Evolutionary conservation across 2,888 invertebrate genomes (phyloP).

Genomic region (Sylvicola cinctus): DNA sequence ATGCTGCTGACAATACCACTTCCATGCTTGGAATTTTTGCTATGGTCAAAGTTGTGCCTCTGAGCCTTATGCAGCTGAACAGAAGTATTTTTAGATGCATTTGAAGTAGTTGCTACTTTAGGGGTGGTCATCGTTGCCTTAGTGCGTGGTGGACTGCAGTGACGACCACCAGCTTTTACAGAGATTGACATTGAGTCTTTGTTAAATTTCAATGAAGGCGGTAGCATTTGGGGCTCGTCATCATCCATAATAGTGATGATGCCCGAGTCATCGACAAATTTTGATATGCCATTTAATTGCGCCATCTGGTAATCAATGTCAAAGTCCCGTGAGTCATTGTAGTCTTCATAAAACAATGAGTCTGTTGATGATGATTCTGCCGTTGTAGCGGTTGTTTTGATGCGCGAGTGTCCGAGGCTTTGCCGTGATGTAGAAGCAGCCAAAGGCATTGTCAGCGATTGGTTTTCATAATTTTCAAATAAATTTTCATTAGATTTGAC

Average conservation of each 20-base stretch:
- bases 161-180: constrained; percentile 3
- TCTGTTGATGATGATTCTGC: no score
- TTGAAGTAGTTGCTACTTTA: no score
- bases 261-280: no score
- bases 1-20: background rate
- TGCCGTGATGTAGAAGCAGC: no score
- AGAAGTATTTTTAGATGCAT: no score
- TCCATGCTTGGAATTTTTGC: background rate
- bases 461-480: constrained; percentile 6
- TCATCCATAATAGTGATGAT: background rate
- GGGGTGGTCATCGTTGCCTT: no score
- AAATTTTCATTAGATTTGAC: constrained; percentile 10
- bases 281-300: no score
- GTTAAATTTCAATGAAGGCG: constrained; percentile 9
- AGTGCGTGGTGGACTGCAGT: background rate
- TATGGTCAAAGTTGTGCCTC: background rate
- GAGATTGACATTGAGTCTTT: constrained; percentile 9
- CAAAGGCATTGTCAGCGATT: background rate
- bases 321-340: no score
- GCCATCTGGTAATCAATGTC: no score
- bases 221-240: constrained; percentile 2
- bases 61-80: background rate
- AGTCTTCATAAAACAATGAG: no score
- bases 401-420: no score
- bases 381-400: no score